phyloP scores from a whole-genome alignment of 1,140 invertebrate genomes.

The Drosophila kanapiae region DNA sequence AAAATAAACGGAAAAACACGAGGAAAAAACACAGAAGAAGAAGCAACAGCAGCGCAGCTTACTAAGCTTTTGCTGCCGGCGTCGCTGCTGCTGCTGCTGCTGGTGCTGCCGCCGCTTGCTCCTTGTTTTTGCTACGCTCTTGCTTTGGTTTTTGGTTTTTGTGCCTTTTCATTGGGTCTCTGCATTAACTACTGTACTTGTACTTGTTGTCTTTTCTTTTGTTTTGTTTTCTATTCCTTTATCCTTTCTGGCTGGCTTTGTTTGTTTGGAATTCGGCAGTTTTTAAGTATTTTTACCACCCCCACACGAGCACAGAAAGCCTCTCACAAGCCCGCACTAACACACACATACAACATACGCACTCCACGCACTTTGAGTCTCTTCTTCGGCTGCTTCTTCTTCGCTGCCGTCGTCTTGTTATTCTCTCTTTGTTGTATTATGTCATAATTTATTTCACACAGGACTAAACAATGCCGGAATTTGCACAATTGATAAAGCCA shows the following conservation, averaged over 20 bases:
- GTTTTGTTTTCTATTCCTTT: conserved; percentile 51
- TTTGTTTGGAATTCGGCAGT: conserved; percentile 68
- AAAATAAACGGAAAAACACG: conserved; percentile 32
- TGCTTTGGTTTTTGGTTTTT: conserved; percentile 55
- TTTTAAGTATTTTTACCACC: conserved; percentile 72
- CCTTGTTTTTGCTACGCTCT: conserved; percentile 81
- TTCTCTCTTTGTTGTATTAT: conserved; percentile 63
- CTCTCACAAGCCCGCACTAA: conserved; percentile 7
- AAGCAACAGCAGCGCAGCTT: conserved; percentile 71
- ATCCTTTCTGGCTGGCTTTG: conserved; percentile 63
- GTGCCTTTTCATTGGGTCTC: conserved; percentile 35
- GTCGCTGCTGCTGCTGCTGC: conserved; percentile 30
- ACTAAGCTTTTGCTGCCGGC: conserved; percentile 74
- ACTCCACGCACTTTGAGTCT: conserved; percentile 56
- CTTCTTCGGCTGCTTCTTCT: conserved; percentile 11
- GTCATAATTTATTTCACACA: conserved; percentile 75
- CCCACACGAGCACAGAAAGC: conserved; percentile 6
- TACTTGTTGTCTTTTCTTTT: conserved; percentile 42
- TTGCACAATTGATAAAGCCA: conserved; percentile 58
- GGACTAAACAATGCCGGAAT: conserved; percentile 76
- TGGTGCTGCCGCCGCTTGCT: conserved; percentile 56
- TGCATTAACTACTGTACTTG: conserved; percentile 73
- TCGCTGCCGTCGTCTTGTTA: conserved; percentile 13
- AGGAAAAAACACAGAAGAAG: conserved; percentile 42
- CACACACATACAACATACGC: conserved; percentile 24